These are phyloP conservation scores for Agonopterix heracliana DNA, from an alignment of 2,888 invertebrate genomes.

Conservation along the genomic window DNA sequence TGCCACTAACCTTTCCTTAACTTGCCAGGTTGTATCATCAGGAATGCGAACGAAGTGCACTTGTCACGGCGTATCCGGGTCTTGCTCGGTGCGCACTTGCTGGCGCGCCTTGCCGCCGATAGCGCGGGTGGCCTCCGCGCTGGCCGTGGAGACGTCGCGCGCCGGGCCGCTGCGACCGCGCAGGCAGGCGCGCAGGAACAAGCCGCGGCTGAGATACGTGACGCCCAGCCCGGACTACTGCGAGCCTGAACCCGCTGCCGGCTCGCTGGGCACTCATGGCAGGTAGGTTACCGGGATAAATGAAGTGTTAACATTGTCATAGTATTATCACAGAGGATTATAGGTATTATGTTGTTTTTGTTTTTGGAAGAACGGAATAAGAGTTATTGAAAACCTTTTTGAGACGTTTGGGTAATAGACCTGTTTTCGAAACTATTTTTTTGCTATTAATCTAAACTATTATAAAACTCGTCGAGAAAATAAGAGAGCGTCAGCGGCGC, in stretches of 20 bases:
- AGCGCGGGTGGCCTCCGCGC: slow-evolving; percentile 77
- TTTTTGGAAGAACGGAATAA: too few species aligned
- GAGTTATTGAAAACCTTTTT: too few species aligned
- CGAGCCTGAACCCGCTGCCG: slow-evolving; percentile 81
- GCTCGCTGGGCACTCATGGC: slow-evolving; percentile 85
- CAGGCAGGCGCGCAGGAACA: slow-evolving; percentile 48
- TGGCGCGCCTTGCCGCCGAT: slow-evolving; percentile 83
- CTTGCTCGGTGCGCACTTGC: slow-evolving; percentile 88
- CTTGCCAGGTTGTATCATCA: slow-evolving; percentile 74
- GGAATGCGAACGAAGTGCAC: slow-evolving; percentile 81
- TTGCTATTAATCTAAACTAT: too few species aligned
- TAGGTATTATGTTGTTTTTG: too few species aligned
- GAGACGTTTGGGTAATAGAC: too few species aligned
- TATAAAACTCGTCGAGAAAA: too few species aligned
- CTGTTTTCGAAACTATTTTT: too few species aligned
- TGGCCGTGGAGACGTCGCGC: slow-evolving; percentile 55
- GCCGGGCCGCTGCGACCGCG: slow-evolving; percentile 54
- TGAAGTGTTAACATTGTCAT: slow-evolving; percentile 13
- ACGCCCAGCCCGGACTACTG: slow-evolving; percentile 91
- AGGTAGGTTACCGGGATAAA: slow-evolving; percentile 66
- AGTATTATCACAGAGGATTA: too few species aligned
- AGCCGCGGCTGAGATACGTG: slow-evolving; percentile 82
- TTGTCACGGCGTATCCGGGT: slow-evolving; percentile 90
- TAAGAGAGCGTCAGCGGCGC: too few species aligned
- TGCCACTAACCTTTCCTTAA: too few species aligned